phyloP scores from a whole-genome alignment of 1,140 invertebrate species.

The Scaptomyza hsui region DNA sequence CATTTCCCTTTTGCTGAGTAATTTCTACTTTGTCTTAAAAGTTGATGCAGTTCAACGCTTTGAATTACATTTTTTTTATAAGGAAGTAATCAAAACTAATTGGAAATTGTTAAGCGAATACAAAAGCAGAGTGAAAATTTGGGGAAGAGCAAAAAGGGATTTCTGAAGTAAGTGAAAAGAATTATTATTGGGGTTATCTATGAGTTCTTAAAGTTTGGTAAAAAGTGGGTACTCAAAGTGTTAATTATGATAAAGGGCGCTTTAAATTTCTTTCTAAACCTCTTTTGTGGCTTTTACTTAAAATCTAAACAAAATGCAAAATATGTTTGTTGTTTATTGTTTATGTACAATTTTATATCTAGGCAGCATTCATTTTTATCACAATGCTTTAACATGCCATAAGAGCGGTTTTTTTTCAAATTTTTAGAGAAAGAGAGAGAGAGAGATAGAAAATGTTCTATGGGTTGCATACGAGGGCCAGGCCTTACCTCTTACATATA shows the following conservation, averaged over 20 bases:
- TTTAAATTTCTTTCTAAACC: background rate
- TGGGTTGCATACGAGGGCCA: constrained; percentile 59
- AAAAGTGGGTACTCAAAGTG: background rate
- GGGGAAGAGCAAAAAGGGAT: constrained; percentile 12
- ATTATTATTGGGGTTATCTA: background rate
- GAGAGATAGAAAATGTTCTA: constrained; percentile 46
- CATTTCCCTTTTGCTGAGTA: background rate
- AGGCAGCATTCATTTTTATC: constrained; percentile 37
- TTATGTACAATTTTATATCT: constrained; percentile 33
- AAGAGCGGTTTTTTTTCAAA: constrained; percentile 41
- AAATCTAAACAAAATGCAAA: constrained; percentile 47
- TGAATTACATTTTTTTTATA: background rate
- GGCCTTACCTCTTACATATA: constrained; percentile 62
- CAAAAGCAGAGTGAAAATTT: background rate
- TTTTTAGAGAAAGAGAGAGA: constrained; percentile 20
- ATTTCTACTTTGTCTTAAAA: constrained; percentile 6
- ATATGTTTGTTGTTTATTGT: constrained; percentile 16
- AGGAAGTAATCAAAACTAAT: constrained; percentile 30
- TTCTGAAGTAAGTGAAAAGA: background rate
- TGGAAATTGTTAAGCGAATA: constrained; percentile 2
- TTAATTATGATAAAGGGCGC: background rate
- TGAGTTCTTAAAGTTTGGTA: background rate
- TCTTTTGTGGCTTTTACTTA: constrained; percentile 5
- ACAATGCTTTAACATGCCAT: constrained; percentile 47
- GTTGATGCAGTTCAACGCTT: constrained; percentile 5